Percentiles rank a stretch among this genome's conserved stretches.
phyloP scores from a whole-genome alignment of 2,888 invertebrate species.

The Gari tellinella region DNA sequence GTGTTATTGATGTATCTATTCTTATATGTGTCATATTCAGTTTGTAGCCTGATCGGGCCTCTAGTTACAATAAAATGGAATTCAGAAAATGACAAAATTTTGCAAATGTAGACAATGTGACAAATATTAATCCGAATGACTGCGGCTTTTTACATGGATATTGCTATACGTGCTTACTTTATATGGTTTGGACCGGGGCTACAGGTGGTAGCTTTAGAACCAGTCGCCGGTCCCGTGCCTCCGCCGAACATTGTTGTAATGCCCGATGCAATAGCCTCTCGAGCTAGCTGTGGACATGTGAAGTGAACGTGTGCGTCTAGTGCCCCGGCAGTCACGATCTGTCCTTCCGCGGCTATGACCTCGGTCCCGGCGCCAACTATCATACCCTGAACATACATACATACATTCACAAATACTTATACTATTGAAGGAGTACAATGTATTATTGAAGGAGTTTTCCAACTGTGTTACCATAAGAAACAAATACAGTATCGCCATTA shows the following conservation, averaged over 20 bases:
- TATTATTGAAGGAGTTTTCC: too few relatives aligned
- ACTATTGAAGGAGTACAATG: too few relatives aligned
- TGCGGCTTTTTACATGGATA: too few relatives aligned
- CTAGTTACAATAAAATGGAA: too few relatives aligned
- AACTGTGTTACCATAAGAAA: too few relatives aligned
- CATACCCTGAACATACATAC: slow-evolving; percentile 66
- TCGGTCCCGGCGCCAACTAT: slow-evolving; percentile 82
- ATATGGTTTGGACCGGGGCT: slow-evolving; percentile 82
- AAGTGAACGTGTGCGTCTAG: slow-evolving; percentile 82
- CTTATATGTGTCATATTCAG: too few relatives aligned
- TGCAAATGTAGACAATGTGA: too few relatives aligned
- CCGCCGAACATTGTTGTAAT: slow-evolving; percentile 83
- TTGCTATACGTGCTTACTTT: slow-evolving; percentile 68
- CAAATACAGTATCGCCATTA: too few relatives aligned
- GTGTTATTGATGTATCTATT: too few relatives aligned
- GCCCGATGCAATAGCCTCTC: slow-evolving; percentile 81
- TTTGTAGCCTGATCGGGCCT: too few relatives aligned
- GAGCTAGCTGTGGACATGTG: slow-evolving; percentile 81
- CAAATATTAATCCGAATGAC: too few relatives aligned
- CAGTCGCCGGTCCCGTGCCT: slow-evolving; percentile 82
- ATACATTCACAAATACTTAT: not conserved
- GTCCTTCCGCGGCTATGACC: slow-evolving; percentile 81
- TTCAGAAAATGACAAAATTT: too few relatives aligned
- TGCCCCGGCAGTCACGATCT: slow-evolving; percentile 82
- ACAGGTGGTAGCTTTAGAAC: slow-evolving; percentile 81